A percentile compares a stretch with the other conserved stretches of the same genome.
These are phyloP conservation scores for Capreolus pygargus DNA, from an alignment of 2,113 vertebrate genomes.

Conservation along the genomic window DNA sequence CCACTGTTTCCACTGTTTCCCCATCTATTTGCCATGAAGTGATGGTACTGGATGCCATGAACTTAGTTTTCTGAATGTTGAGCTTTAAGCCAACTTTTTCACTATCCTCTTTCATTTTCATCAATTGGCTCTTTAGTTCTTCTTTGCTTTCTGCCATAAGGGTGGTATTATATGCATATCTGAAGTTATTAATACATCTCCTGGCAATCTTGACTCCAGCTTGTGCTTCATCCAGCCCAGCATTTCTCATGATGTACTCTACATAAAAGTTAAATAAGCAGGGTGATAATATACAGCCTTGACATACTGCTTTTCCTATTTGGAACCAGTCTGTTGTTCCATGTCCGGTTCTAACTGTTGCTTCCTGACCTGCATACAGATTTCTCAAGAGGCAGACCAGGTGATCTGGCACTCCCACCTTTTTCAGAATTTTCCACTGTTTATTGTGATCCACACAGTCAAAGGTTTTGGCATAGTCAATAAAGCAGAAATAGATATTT, in stretches of 20 bases:
- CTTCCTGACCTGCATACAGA: not conserved
- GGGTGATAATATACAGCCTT: not conserved
- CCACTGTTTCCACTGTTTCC: not conserved
- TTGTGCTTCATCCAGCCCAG: not conserved
- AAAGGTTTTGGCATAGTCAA: not conserved
- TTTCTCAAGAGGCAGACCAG: not conserved
- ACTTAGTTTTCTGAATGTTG: not conserved
- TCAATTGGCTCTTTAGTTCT: not conserved
- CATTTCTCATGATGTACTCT: not conserved
- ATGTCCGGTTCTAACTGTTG: not conserved
- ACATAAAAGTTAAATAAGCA: not conserved
- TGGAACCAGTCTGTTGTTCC: not conserved
- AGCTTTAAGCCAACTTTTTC: not conserved
- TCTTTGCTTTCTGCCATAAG: not conserved
- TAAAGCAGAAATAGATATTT: not conserved
- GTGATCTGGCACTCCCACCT: not conserved
- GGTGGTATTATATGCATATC: not conserved
- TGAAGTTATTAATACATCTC: not conserved
- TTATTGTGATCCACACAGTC: not conserved
- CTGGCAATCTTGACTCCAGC: not conserved
- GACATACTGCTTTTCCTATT: not conserved
- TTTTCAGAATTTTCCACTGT: not conserved
- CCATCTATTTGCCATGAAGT: not conserved
- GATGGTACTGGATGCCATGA: not conserved
- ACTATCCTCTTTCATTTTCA: not conserved